These are phyloP conservation scores for Leptinotarsa tumamoca DNA, from an alignment of 2,888 invertebrate species.

Conservation along the genomic window DNA sequence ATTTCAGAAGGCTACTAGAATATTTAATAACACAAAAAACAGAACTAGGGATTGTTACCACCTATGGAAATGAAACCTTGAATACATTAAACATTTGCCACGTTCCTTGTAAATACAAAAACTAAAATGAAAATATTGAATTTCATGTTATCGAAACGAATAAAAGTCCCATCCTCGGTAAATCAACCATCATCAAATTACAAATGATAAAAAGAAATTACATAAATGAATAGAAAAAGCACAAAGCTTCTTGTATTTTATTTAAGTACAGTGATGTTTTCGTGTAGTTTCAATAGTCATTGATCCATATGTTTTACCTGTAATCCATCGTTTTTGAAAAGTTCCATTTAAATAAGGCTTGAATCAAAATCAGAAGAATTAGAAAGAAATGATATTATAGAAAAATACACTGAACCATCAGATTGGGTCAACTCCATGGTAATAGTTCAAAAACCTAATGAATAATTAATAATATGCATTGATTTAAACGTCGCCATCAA, in stretches of 20 bases:
- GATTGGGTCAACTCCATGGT: slow-evolving; percentile 4
- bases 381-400: neutral
- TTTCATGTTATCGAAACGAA: neutral
- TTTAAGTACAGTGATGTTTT: neutral
- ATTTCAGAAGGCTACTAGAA: neutral
- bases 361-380: neutral
- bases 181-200: neutral
- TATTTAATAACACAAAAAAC: neutral
- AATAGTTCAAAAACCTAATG: neutral
- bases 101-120: no score
- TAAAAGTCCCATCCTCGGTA: neutral
- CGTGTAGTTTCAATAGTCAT: neutral
- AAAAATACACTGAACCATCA: neutral
- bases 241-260: neutral
- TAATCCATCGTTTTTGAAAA: neutral
- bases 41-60: neutral
- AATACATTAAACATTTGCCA: no score
- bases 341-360: neutral
- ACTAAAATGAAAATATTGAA: neutral
- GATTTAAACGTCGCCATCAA: neutral
- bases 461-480: neutral
- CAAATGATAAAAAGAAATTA: neutral
- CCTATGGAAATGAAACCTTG: neutral
- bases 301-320: neutral
- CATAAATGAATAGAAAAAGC: neutral